Evolutionary conservation across 1,140 invertebrate species (phyloP).

Genomic region (Euwallacea similis): DNA sequence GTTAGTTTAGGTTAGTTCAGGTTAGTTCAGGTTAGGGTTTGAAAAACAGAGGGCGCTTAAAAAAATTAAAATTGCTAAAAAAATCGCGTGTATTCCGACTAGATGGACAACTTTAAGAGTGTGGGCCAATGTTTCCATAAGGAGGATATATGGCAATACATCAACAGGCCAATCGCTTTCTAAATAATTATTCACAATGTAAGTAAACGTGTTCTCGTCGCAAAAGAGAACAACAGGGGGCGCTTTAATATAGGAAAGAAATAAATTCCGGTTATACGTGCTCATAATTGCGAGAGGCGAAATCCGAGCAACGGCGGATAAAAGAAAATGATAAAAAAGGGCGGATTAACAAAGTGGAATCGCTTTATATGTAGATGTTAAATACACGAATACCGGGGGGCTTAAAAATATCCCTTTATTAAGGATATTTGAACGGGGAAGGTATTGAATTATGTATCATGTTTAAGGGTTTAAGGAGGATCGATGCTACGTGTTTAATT

Average conservation of each 20-base stretch:
- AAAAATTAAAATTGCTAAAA: too few relatives aligned
- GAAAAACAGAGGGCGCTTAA: too few relatives aligned
- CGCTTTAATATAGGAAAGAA: slow-evolving; percentile 5
- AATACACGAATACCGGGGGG: slow-evolving; percentile 17
- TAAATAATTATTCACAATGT: too few relatives aligned
- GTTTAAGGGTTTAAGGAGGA: slow-evolving; percentile 3
- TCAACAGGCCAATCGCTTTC: too few relatives aligned
- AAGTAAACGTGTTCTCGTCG: too few relatives aligned
- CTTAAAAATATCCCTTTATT: slow-evolving; percentile 21
- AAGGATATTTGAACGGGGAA: slow-evolving; percentile 17
- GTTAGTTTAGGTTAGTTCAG: too few relatives aligned
- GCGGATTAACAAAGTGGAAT: slow-evolving; percentile 20
- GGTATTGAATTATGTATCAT: slow-evolving; percentile 14
- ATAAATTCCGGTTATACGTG: slow-evolving; percentile 21
- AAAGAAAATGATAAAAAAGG: slow-evolving; percentile 19
- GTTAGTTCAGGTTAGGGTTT: too few relatives aligned
- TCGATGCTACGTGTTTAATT: slow-evolving; percentile 9
- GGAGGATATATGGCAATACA: too few relatives aligned
- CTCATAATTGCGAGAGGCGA: slow-evolving; percentile 17
- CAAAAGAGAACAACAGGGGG: background rate
- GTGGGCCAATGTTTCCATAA: too few relatives aligned
- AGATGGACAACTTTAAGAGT: too few relatives aligned
- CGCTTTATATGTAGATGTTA: slow-evolving; percentile 29
- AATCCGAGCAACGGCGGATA: slow-evolving; percentile 1
- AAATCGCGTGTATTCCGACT: too few relatives aligned